phyloP scores from a whole-genome alignment of 2,888 invertebrate species.

The Pyrochroa serraticornis region DNA sequence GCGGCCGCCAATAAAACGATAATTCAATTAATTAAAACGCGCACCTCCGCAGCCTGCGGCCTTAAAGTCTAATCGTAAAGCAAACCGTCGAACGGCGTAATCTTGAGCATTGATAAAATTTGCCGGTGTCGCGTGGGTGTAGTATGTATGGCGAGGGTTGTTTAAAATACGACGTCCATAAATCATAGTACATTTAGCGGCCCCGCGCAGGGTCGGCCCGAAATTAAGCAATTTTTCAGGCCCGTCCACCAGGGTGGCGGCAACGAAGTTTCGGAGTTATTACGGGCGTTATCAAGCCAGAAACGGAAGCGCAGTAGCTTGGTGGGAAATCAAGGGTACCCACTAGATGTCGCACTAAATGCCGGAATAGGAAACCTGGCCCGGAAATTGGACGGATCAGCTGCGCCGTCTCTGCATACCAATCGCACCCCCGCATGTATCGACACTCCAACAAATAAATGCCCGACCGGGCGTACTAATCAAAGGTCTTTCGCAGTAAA shows the following conservation, averaged over 20 bases:
- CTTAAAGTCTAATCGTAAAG: too few species aligned
- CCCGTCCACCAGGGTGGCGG: not conserved
- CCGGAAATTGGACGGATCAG: conserved; percentile 54
- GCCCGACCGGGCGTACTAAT: too few species aligned
- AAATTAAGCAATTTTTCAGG: conserved; percentile 19
- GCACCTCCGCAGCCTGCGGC: not conserved
- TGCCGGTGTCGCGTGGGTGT: too few species aligned
- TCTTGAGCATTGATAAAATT: too few species aligned
- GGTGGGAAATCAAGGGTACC: conserved; percentile 31
- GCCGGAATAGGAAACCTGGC: conserved; percentile 53
- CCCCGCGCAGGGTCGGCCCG: not conserved
- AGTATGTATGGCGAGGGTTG: not conserved
- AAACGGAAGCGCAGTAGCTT: conserved; percentile 22
- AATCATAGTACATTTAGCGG: not conserved
- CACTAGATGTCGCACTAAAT: conserved; percentile 51
- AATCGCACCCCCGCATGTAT: conserved; percentile 32
- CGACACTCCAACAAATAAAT: not conserved
- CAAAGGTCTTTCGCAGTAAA: too few species aligned
- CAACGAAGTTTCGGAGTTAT: conserved; percentile 7
- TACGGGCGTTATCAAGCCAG: conserved; percentile 26
- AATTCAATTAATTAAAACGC: conserved; percentile 13
- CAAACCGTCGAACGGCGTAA: too few species aligned
- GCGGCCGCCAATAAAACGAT: conserved; percentile 7
- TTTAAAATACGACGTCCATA: not conserved
- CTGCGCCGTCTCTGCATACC: conserved; percentile 47